Conservation (phyloP, 53 echinoderm and acorn worm species). For the Echinometra lucunter region DNA sequence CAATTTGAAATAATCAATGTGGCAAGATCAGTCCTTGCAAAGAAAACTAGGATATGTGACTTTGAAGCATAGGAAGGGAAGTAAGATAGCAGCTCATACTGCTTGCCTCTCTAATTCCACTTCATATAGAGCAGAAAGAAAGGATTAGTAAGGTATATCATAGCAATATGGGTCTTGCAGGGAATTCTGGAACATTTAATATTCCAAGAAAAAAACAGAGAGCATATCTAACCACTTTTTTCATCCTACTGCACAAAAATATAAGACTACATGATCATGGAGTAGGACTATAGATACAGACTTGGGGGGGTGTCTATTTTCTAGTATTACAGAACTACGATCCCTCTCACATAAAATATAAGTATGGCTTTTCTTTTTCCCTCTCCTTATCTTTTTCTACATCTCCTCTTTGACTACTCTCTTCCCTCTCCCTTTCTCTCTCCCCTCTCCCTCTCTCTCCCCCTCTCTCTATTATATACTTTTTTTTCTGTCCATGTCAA, state of each 20-base stretch:
- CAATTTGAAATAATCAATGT: neutral
- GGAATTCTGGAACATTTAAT: no score
- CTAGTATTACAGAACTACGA: neutral
- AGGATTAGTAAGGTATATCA: neutral
- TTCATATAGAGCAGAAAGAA: neutral
- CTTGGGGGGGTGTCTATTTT: no score
- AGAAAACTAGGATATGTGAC: neutral
- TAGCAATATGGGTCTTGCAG: neutral
- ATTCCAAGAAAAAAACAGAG: no score
- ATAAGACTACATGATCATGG: neutral
- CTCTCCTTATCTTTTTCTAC: neutral
- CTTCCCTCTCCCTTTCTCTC: neutral
- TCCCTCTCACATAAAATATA: neutral
- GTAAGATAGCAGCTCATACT: neutral
- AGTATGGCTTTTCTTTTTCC: neutral
- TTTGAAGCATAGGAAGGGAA: neutral
- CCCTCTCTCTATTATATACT: neutral
- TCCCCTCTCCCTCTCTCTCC: neutral
- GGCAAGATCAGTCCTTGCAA: neutral
- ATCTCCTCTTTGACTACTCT: neutral
- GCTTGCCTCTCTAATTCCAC: neutral
- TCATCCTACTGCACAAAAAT: neutral
- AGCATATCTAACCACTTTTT: no score
- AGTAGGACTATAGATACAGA: neutral
- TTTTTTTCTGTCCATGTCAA: neutral